These are phyloP conservation scores for Acipenser transmontanus DNA, from an alignment of 2,797 vertebrate species.

Conservation along the genomic window DNA sequence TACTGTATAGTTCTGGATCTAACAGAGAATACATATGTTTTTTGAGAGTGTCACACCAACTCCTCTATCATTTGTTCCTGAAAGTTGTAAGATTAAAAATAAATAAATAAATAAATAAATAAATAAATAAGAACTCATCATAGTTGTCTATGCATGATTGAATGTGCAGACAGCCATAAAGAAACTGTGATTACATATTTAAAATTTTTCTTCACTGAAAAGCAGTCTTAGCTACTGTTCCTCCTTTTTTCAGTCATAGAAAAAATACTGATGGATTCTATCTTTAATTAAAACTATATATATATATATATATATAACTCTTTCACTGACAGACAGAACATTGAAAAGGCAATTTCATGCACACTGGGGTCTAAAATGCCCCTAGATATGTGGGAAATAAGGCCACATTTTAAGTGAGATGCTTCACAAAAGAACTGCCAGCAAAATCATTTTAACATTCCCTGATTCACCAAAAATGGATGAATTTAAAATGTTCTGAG, in stretches of 20 bases:
- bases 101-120: neutral
- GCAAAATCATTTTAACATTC: no score
- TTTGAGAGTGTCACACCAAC: neutral
- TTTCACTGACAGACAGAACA: neutral
- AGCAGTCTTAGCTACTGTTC: neutral
- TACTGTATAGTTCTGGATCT: no score
- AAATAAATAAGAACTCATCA: neutral
- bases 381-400: neutral
- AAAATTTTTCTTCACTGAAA: neutral
- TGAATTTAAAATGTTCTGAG: no score
- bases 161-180: constrained; percentile 1
- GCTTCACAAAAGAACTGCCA: neutral
- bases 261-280: neutral
- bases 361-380: neutral
- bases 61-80: no score
- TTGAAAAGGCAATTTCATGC: neutral
- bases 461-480: no score
- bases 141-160: neutral
- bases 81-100: no score
- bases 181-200: constrained; percentile 1
- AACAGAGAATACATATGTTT: neutral
- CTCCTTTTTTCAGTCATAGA: neutral
- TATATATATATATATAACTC: neutral
- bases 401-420: neutral
- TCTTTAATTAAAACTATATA: neutral